A percentile compares a stretch with the other conserved stretches of the same genome.
Evolutionary conservation across 2,797 vertebrate genomes (phyloP).

Genomic region (Lutjanus campechanus): DNA sequence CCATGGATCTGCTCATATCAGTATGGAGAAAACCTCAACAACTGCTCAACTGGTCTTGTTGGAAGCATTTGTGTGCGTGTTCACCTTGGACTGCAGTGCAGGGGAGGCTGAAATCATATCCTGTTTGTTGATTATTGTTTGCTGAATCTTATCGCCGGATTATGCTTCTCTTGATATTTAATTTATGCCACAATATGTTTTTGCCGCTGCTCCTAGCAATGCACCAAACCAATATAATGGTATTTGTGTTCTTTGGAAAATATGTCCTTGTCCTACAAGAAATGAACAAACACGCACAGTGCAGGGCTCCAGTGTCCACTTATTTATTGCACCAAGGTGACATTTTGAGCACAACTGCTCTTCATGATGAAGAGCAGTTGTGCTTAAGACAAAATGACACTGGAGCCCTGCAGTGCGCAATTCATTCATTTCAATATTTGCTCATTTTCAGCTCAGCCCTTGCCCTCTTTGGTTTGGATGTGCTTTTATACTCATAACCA

Average conservation of each 20-base stretch:
- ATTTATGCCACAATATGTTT: conserved; percentile 1
- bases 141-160: neutral
- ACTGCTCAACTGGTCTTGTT: neutral
- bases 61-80: neutral
- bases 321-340: too few relatives aligned
- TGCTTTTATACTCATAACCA: too few relatives aligned
- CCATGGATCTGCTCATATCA: neutral
- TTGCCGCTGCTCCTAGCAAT: neutral
- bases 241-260: conserved; percentile 7
- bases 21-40: neutral
- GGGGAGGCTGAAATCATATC: neutral
- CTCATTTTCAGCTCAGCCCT: too few relatives aligned
- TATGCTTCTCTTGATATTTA: neutral
- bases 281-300: too few relatives aligned
- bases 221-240: neutral
- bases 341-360: too few relatives aligned
- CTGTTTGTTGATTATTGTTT: neutral
- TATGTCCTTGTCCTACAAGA: neutral
- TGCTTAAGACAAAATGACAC: too few relatives aligned
- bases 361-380: too few relatives aligned
- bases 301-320: too few relatives aligned
- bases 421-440: too few relatives aligned
- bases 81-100: neutral
- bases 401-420: too few relatives aligned
- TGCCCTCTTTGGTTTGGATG: too few relatives aligned